Conservation (phyloP, 1,140 invertebrate genomes). For the Camponotus pennsylvanicus region DNA sequence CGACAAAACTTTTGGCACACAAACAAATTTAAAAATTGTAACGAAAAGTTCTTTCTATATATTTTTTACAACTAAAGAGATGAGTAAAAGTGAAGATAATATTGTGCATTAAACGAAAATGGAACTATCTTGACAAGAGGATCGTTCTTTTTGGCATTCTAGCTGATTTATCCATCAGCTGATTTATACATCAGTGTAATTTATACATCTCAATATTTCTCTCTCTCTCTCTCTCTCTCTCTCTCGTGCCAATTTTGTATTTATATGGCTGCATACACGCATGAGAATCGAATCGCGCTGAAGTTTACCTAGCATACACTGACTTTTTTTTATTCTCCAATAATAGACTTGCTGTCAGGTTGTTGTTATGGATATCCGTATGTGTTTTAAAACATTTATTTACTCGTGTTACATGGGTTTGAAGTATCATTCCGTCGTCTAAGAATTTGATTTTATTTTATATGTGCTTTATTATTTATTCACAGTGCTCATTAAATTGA, state of each 20-base stretch:
- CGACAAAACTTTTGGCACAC: neutral
- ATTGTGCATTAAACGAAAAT: neutral
- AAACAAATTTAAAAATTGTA: neutral
- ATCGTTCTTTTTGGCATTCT: too few relatives aligned
- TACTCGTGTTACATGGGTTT: neutral
- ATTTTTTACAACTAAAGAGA: neutral
- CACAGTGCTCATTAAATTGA: neutral
- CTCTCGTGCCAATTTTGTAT: neutral
- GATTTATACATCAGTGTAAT: too few relatives aligned
- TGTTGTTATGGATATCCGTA: constrained; percentile 7
- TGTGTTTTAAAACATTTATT: neutral
- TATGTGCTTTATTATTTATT: constrained; percentile 6
- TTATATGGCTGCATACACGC: neutral
- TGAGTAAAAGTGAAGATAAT: neutral
- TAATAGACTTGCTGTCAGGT: constrained; percentile 74
- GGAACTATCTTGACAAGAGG: too few relatives aligned
- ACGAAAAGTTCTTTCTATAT: neutral
- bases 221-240: neutral
- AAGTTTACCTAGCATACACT: constrained; percentile 78
- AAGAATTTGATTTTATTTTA: neutral
- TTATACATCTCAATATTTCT: too few relatives aligned
- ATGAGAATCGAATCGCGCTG: constrained; percentile 64
- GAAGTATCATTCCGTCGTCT: neutral
- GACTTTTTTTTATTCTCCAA: constrained; percentile 78
- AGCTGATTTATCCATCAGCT: too few relatives aligned